A percentile compares a stretch with the other conserved stretches of the same genome.
phyloP scores from a whole-genome alignment of 2,888 invertebrate species.

The Epistrophella euchroma region DNA sequence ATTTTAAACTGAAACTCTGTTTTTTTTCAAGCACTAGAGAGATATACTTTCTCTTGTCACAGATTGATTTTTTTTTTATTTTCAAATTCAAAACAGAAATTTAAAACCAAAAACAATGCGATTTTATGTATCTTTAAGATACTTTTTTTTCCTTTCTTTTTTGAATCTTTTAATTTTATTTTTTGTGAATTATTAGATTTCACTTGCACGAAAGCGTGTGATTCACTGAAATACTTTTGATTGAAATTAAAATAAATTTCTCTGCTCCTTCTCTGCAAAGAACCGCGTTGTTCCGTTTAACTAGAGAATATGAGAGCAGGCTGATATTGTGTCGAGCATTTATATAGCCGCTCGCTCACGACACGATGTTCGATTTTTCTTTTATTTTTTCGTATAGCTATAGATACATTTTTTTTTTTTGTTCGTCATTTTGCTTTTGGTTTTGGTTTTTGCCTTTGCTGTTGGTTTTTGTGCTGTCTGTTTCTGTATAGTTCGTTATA shows the following conservation, averaged over 20 bases:
- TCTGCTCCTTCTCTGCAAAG: constrained; percentile 61
- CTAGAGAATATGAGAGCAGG: constrained; percentile 76
- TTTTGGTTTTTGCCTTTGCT: constrained; percentile 42
- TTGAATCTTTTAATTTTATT: not conserved
- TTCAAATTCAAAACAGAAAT: constrained; percentile 48
- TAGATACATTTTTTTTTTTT: not conserved
- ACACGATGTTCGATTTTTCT: constrained; percentile 49
- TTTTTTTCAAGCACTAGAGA: constrained; percentile 33
- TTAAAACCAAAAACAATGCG: constrained; percentile 40
- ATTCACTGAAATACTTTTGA: constrained; percentile 64
- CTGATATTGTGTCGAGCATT: constrained; percentile 61
- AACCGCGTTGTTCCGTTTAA: constrained; percentile 75
- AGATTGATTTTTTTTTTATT: constrained; percentile 36
- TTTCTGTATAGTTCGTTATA: not conserved
- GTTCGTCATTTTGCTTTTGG: constrained; percentile 9
- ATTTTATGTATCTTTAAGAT: constrained; percentile 14
- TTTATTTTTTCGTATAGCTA: not conserved
- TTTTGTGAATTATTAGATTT: constrained; percentile 40
- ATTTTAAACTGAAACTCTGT: constrained; percentile 36
- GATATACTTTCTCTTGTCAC: constrained; percentile 63
- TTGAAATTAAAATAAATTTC: constrained; percentile 44
- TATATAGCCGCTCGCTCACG: constrained; percentile 68
- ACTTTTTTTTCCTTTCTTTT: not conserved
- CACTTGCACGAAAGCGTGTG: constrained; percentile 72
- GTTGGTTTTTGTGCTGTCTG: not conserved